A percentile compares a stretch with the other conserved stretches of the same genome.
These are phyloP conservation scores for Campoletis raptor DNA, from an alignment of 2,888 invertebrate species.

Conservation along the genomic window DNA sequence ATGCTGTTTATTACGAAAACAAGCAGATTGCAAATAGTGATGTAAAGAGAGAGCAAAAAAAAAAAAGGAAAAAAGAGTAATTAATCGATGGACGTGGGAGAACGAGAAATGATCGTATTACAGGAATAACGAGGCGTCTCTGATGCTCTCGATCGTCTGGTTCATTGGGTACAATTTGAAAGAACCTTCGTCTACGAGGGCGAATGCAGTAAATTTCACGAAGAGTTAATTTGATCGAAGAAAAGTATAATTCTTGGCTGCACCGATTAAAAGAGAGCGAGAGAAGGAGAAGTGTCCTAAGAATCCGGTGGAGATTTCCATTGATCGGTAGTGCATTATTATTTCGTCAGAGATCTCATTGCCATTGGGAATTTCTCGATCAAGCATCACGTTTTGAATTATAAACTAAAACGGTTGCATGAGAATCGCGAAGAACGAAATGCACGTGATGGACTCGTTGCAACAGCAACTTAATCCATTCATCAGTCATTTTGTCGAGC, in stretches of 20 bases:
- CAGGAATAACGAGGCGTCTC: slow-evolving; percentile 42
- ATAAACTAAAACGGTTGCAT: background rate
- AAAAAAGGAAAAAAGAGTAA: too few species aligned
- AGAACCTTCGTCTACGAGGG: background rate
- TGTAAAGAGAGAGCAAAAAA: slow-evolving; percentile 1
- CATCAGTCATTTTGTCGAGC: slow-evolving; percentile 2
- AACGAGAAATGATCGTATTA: slow-evolving; percentile 41
- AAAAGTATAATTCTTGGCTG: slow-evolving; percentile 34
- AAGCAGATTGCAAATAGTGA: slow-evolving; percentile 22
- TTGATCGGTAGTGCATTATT: slow-evolving; percentile 58
- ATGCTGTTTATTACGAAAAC: background rate
- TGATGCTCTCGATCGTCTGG: slow-evolving; percentile 17
- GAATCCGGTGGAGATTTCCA: slow-evolving; percentile 42
- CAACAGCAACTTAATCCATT: slow-evolving; percentile 33
- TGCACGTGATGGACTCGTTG: slow-evolving; percentile 30
- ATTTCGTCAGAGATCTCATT: slow-evolving; percentile 55
- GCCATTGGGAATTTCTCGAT: slow-evolving; percentile 27
- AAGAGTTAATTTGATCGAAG: slow-evolving; percentile 39
- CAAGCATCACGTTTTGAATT: slow-evolving; percentile 35
- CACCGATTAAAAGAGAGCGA: slow-evolving; percentile 9
- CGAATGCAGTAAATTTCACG: slow-evolving; percentile 37
- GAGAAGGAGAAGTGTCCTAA: slow-evolving; percentile 4
- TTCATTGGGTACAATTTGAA: slow-evolving; percentile 31
- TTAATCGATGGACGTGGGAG: slow-evolving; percentile 34
- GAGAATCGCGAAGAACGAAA: background rate